Conservation (phyloP, 2,888 invertebrate species). For the Archips crataeganus region DNA sequence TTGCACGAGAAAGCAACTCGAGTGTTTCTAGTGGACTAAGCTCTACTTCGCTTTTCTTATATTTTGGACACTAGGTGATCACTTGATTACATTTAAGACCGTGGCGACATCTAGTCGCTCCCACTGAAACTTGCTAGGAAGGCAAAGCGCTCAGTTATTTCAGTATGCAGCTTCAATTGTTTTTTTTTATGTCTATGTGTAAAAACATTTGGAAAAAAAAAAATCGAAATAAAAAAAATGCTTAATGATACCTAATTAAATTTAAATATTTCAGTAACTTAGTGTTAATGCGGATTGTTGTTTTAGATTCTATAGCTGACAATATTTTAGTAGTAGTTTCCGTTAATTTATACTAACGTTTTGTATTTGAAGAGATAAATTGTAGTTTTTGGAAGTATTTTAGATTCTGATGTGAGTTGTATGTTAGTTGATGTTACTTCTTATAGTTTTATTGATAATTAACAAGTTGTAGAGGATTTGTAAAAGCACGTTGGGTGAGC, state of each 20-base stretch:
- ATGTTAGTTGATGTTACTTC: neutral
- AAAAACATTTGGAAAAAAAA: neutral
- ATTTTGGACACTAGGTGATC: neutral
- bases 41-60: neutral
- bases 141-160: neutral
- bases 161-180: neutral
- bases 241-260: neutral
- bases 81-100: neutral
- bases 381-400: neutral
- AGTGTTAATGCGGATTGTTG: neutral
- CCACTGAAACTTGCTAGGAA: neutral
- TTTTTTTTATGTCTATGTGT: neutral
- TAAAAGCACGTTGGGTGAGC: slow-evolving; percentile 30
- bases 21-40: neutral
- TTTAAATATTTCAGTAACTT: neutral
- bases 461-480: neutral
- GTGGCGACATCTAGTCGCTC: neutral
- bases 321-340: neutral
- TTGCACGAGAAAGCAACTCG: neutral
- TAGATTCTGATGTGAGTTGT: neutral
- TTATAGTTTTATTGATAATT: neutral
- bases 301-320: neutral
- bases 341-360: slow-evolving; percentile 1
- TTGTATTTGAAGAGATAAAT: neutral
- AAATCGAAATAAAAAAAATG: neutral